phyloP scores from a whole-genome alignment of 2,113 vertebrate genomes.

The Proterorhinus semilunaris region DNA sequence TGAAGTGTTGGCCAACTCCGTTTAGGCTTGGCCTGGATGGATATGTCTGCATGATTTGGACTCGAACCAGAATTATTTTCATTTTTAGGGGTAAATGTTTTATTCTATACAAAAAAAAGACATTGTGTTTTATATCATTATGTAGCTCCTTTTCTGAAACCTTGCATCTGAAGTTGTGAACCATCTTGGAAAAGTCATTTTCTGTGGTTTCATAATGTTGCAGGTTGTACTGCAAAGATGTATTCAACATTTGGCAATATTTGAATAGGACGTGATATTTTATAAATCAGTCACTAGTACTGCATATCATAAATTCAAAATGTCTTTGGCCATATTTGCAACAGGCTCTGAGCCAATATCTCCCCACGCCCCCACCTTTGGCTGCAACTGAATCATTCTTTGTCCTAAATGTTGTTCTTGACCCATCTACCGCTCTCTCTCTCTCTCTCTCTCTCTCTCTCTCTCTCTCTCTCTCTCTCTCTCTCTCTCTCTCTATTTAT shows the following conservation, averaged over 20 bases:
- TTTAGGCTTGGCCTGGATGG: conserved; percentile 7
- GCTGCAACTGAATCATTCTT: conserved; percentile 35
- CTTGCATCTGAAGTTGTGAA: too few relatives aligned
- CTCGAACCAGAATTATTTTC: too few relatives aligned
- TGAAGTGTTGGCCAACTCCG: not conserved
- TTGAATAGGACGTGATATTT: not conserved
- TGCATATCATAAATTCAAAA: not conserved
- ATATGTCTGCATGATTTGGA: not conserved
- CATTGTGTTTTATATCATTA: too few relatives aligned
- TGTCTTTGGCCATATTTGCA: conserved; percentile 8
- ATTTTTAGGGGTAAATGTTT: too few relatives aligned
- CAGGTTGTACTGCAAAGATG: not conserved
- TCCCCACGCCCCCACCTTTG: conserved; percentile 25
- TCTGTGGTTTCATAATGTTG: not conserved
- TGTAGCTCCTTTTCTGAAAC: too few relatives aligned
- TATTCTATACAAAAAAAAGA: too few relatives aligned
- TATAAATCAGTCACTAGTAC: not conserved
- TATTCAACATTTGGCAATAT: not conserved
- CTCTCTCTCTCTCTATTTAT: conserved; percentile 6
- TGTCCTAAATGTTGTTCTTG: conserved; percentile 48
- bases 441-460: conserved; percentile 1
- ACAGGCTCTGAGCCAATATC: conserved; percentile 5
- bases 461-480: not conserved
- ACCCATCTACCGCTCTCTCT: conserved; percentile 6
- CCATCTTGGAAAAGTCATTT: not conserved